Evolutionary conservation across 2,797 vertebrate genomes (phyloP).

Genomic region (Pseudochirops corinnae): DNA sequence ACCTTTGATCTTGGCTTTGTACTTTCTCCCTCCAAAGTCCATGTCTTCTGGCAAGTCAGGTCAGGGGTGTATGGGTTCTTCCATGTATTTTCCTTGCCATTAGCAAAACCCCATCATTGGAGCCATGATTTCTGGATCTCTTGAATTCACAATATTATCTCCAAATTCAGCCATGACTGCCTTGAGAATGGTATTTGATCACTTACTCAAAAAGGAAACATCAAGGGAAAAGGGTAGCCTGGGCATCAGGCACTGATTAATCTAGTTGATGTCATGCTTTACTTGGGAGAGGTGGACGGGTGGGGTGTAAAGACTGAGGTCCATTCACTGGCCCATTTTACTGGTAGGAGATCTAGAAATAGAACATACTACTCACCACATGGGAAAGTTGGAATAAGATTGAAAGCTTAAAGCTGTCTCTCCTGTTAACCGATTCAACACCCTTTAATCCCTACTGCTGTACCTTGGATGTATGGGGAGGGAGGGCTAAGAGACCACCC

Average conservation of each 20-base stretch:
- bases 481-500: neutral
- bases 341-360: neutral
- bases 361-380: neutral
- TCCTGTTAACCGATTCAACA: neutral
- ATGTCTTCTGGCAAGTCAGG: neutral
- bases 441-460: neutral
- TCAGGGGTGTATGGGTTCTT: neutral
- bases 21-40: neutral
- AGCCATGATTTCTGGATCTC: neutral
- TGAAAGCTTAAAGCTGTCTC: neutral
- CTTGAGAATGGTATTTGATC: neutral
- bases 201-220: neutral
- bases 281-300: neutral
- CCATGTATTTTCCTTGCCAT: neutral
- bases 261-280: neutral
- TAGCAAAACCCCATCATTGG: neutral
- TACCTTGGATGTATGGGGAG: neutral
- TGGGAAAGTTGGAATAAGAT: neutral
- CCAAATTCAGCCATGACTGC: neutral
- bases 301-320: neutral
- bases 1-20: neutral
- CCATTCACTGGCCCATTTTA: neutral
- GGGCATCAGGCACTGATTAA: neutral
- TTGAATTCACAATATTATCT: neutral
- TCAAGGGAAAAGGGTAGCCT: neutral